Evolutionary conservation across 2,113 vertebrate genomes (phyloP), one percentile per base, ranked within the genome.

Genomic region (Isichthys henryi): DNA sequence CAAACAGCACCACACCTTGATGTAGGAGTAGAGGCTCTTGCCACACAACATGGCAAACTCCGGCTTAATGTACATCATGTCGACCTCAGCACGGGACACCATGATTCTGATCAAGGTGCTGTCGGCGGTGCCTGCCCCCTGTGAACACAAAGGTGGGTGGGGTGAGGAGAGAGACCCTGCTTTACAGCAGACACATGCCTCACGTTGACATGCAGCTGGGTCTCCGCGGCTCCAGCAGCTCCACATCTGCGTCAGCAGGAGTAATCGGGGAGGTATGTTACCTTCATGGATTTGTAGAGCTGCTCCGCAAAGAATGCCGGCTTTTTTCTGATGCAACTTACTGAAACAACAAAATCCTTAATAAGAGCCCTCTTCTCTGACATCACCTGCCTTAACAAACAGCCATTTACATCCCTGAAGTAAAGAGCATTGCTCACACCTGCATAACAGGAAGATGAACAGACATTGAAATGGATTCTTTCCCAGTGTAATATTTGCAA

Each of bases 201-300:
- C 9, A 6, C 11, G 43, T 1, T 19, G 2, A 21, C 83, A 58
- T 3, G 62, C 15, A 62, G 7, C 2, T 35, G 5, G 21, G 45
- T 43, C 35, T 4, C 2, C 31, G 3, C 13, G 7, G 39, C 9
- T 49, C 15, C 46, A 31, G 23, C 62, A 70, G 39, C 43, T 46
- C 39, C 1, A 48, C 9, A 13, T 48, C 17, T 19, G 45, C 6
- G 9, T 35, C 11, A 35, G 49, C 46, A 21, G 45, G 17, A 31
- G 13, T 19, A 8, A 45, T 19, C 45, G 3, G 0, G 19, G 23
- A 19, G 8, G 31, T 0, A 11, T 27, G n/a, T 97, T 96, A 99
- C 98, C 97, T 99, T 99, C 98, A 99, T 99, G 80, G 98, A 99
- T 94, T 97, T 98, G 93, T 98, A 98, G 80, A 99, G 91, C 43